A percentile compares a stretch with the other conserved stretches of the same genome.
Conservation (phyloP, 2,113 vertebrate genomes). For the Nematolebias whitei region DNA sequence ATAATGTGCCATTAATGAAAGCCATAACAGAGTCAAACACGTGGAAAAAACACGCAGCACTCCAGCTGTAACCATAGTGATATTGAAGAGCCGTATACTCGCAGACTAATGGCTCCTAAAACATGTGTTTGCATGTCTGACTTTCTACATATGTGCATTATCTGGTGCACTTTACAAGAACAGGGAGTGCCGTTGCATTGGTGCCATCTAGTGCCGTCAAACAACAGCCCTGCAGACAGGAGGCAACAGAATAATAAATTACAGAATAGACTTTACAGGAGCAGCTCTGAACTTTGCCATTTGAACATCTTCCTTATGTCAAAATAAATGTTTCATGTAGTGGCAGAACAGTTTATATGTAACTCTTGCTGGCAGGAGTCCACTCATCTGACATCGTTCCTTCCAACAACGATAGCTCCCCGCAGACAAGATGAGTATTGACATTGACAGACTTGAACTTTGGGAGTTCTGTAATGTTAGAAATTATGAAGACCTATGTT, state of each 20-base stretch:
- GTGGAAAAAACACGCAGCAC: constrained; percentile 19
- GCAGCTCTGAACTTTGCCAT: not conserved
- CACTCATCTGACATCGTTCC: constrained; percentile 46
- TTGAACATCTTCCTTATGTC: not conserved
- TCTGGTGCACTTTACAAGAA: not conserved
- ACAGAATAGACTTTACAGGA: not conserved
- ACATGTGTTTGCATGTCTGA: not conserved
- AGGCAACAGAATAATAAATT: not conserved
- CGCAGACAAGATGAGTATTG: constrained; percentile 39
- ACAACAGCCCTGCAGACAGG: constrained; percentile 11
- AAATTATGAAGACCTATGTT: constrained; percentile 13
- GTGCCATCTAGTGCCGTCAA: constrained; percentile 64
- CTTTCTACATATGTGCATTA: not conserved
- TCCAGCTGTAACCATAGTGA: constrained; percentile 45
- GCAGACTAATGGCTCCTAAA: constrained; percentile 6
- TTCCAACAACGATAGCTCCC: constrained; percentile 29
- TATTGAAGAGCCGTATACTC: not conserved
- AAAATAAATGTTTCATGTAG: no score
- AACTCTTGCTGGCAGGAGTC: constrained; percentile 17
- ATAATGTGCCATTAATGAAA: constrained; percentile 53
- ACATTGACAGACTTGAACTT: constrained; percentile 61
- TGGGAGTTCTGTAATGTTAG: constrained; percentile 25
- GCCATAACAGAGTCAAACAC: constrained; percentile 24
- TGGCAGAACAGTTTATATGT: no score
- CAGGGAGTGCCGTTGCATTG: constrained; percentile 28